Percentiles rank a stretch among this genome's conserved stretches.
These are phyloP conservation scores for Tinea semifulvella DNA, from an alignment of 2,888 invertebrate species.

Conservation along the genomic window DNA sequence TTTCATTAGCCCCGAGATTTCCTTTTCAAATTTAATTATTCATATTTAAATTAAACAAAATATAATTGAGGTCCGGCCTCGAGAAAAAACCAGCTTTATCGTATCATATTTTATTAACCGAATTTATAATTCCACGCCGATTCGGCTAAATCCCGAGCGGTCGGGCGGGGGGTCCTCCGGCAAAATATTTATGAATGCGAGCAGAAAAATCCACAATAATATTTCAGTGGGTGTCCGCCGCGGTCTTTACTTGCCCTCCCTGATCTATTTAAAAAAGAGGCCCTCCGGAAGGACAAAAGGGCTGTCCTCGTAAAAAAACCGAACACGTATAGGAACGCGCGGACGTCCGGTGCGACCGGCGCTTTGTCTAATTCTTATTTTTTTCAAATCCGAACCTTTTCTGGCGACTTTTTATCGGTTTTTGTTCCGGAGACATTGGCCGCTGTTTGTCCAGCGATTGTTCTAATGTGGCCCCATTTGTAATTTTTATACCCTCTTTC, in stretches of 20 bases:
- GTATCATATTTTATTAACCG: conserved; percentile 66
- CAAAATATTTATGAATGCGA: conserved; percentile 65
- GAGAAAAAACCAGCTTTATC: conserved; percentile 58
- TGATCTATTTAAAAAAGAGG: conserved; percentile 66
- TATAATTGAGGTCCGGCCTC: conserved; percentile 59
- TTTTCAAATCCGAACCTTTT: conserved; percentile 64
- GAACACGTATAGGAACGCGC: conserved; percentile 52
- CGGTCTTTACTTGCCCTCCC: conserved; percentile 57
- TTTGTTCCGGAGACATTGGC: conserved; percentile 61
- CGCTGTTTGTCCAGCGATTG: conserved; percentile 46
- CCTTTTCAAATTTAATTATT: conserved; percentile 66
- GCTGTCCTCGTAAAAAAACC: conserved; percentile 55
- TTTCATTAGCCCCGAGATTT: conserved; percentile 64
- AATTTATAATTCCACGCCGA: conserved; percentile 65
- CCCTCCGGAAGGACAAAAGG: conserved; percentile 61
- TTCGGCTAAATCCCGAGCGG: conserved; percentile 47
- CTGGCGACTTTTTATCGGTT: conserved; percentile 58
- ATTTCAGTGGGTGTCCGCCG: conserved; percentile 57
- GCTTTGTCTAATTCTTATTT: conserved; percentile 66
- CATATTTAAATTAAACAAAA: conserved; percentile 68
- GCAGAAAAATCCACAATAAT: conserved; percentile 68
- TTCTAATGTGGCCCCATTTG: conserved; percentile 61
- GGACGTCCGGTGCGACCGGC: conserved; percentile 37
- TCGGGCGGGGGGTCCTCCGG: conserved; percentile 28
- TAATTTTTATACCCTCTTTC: conserved; percentile 48